Evolutionary conservation across 2,888 invertebrate genomes (phyloP).

Genomic region (Hirudinaria manillensis): DNA sequence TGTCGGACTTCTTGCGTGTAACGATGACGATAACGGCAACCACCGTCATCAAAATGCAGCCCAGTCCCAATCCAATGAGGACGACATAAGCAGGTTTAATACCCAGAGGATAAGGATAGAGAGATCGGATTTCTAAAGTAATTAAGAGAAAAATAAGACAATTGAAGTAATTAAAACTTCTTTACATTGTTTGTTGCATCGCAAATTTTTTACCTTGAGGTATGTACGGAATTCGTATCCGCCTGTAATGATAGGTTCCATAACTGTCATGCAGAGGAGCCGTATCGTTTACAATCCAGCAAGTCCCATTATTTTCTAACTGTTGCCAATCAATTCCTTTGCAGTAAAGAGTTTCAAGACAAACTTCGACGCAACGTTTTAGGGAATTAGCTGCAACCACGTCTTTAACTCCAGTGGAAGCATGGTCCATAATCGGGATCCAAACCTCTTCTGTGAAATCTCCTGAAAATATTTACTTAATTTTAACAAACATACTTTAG

Average conservation of each 20-base stretch:
- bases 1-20: not conserved
- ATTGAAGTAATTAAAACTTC: not conserved
- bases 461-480: not conserved
- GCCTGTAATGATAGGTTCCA: not conserved
- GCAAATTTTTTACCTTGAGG: not conserved
- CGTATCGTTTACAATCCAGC: conserved; percentile 6
- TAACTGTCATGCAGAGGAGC: not conserved
- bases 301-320: not conserved
- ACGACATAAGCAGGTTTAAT: conserved; percentile 31
- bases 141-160: not conserved
- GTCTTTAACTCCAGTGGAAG: not conserved
- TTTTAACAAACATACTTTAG: not conserved
- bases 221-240: not conserved
- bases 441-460: not conserved
- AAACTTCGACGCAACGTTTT: not conserved
- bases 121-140: not conserved
- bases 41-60: conserved; percentile 19
- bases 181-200: not conserved
- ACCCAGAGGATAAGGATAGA: not conserved
- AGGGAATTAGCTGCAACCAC: not conserved
- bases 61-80: conserved; percentile 27
- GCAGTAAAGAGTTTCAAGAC: conserved; percentile 12
- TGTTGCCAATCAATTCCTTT: conserved; percentile 9
- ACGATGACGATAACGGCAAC: conserved; percentile 27
- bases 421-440: conserved; percentile 1